phyloP scores from a whole-genome alignment of 2,888 invertebrate species.

The Amaurobius ferox region DNA sequence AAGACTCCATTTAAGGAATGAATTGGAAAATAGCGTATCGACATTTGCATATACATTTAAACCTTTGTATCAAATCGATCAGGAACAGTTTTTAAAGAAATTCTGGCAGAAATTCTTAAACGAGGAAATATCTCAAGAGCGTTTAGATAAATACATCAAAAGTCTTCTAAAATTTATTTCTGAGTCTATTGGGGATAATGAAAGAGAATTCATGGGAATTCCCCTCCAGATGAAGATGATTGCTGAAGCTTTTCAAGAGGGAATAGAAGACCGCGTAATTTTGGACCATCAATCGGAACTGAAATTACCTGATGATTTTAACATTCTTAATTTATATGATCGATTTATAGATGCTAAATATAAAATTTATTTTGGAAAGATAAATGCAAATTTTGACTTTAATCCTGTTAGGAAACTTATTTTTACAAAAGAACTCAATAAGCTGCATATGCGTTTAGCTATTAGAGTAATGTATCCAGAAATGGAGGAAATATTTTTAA shows the following conservation, averaged over 20 bases:
- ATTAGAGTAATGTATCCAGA: constrained; percentile 4
- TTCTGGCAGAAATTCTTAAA: neutral
- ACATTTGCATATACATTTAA: neutral
- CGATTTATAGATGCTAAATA: neutral
- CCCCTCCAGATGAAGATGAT: constrained; percentile 21
- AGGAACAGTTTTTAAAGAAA: constrained; percentile 10
- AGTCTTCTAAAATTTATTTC: neutral
- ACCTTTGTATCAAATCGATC: constrained; percentile 1
- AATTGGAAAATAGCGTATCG: neutral
- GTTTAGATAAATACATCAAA: neutral
- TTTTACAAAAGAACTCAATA: neutral
- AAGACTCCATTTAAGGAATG: neutral
- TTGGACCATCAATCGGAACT: neutral
- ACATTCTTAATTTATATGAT: neutral
- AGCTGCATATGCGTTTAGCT: neutral
- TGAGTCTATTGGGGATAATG: neutral
- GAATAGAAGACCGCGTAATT: neutral
- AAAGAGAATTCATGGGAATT: too few relatives aligned
- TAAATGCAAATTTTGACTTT: neutral
- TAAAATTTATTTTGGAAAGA: neutral
- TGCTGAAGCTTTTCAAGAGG: neutral
- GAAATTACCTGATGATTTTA: neutral
- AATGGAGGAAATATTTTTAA: neutral
- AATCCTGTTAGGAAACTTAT: neutral
- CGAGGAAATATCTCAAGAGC: neutral